phyloP scores from a whole-genome alignment of 37 sponge, comb jelly and placozoan species.

The Amphimedon queenslandica region DNA sequence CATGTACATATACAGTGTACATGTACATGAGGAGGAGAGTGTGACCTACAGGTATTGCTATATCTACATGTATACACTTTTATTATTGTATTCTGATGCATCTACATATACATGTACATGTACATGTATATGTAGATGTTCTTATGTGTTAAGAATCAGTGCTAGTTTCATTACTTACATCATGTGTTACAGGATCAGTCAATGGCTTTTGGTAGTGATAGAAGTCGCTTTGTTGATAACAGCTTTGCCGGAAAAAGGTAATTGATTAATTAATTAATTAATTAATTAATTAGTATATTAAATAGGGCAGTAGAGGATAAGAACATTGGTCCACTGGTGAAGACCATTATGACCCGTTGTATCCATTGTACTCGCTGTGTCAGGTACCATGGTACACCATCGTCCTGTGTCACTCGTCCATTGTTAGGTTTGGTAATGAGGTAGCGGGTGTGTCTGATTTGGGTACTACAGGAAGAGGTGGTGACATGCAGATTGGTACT shows the following conservation, averaged over 20 bases:
- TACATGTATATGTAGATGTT: no score
- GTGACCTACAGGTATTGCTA: slow-evolving; percentile 80
- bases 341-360: slow-evolving; percentile 99
- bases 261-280: background rate
- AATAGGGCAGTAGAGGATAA: slow-evolving; percentile 94
- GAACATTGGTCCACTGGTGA: slow-evolving; percentile 96
- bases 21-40: slow-evolving; percentile 98
- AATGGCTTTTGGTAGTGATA: slow-evolving; percentile 96
- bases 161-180: no score
- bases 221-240: slow-evolving; percentile 93
- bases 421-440: slow-evolving; percentile 85
- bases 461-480: slow-evolving; percentile 96
- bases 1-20: no score
- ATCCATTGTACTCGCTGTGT: slow-evolving; percentile 97
- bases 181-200: slow-evolving; percentile 80
- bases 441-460: slow-evolving; percentile 94
- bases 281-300: background rate
- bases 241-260: slow-evolving; percentile 83
- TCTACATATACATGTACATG: no score
- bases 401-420: background rate
- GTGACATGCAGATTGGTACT: slow-evolving; percentile 96
- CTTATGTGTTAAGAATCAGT: background rate
- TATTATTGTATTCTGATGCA: no score
- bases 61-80: background rate
- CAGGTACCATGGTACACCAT: slow-evolving; percentile 56